Evolutionary conservation across 2,797 vertebrate species (phyloP), one percentile per base, ranked within the genome.

Genomic region (Oceanodroma leucorhoa): DNA sequence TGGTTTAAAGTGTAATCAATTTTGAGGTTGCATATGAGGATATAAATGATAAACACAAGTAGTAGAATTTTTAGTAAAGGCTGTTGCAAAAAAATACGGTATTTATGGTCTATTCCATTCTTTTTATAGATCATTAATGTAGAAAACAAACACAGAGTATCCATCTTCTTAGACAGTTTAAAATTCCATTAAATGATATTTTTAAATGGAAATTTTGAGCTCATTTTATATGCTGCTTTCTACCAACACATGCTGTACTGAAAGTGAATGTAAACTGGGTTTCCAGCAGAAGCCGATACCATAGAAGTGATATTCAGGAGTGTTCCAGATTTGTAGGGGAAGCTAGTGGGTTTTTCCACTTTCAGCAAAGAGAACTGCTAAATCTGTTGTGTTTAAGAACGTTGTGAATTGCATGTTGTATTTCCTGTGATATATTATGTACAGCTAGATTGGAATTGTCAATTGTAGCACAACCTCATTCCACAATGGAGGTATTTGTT

Each of bases 91-190:
- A 90, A 78, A 96, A 92, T 93, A 87, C 93, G 86, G 66, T 97
- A 98, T 98, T 98, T 98, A 98, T 97, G 90, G 93, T 95, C 97
- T 91, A 87, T 96, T 97, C 93, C 96, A 86, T 98, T 98, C 91
- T 92, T 98, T 98, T 98, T 98, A 98, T 98, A 97, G 98, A 94
- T 98, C 97, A 96, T 98, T 98, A 98, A 97, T 98, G 97, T 97
- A 96, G 96, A 96, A 97, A 98, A 97, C 96, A 98, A 98, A 97
- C 93, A 93, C 91, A 80, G 97, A 61, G 85, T 94, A 98, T 98
- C 97, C 87, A 90, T 98, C 98, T 98, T 97, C 95, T 88, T 77
- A 91, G 97, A 93, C 96, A 95, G 89, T 88, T 97, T 98, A 96
- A 98, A 98, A 97, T 97, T 97, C 95, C 92, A 95, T 96, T 98